Base-by-base conservation (phyloP, 2,113 vertebrate species). In the Ictalurus punctatus region DNA sequence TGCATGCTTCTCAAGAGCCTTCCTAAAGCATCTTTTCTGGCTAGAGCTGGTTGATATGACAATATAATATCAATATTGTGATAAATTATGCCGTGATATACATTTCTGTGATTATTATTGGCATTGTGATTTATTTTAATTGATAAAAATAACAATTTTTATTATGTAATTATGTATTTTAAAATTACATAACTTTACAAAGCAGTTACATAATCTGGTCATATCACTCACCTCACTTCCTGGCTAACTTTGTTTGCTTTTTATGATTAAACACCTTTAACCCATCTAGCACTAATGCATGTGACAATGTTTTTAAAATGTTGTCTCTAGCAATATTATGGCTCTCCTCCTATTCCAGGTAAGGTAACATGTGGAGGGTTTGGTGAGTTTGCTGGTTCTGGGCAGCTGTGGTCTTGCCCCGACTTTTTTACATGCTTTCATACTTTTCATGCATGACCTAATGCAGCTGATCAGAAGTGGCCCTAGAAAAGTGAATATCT, bases 381-480 rank as follows among this genome's bases (percentile, higher is more conserved):
- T 16, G 76, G 13, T 56, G 6, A 56, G 56, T 30, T 19, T 81
- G 25, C 16, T 56, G 27, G 13, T 27, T 80, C 8, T n/a, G 25
- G 12, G 12, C 3, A 16, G 25, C 65, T 76, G 5, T 25, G 8
- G 1, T 52, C 19, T 65, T 4, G 37, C 23, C 58, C 10, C 17
- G 27, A 81, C 16, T 56, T 30, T 56, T n/a, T 74, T 65, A 40
- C 25, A 59, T 67, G 69, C 40, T 65, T 27, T 48, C 30, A 34
- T 76, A 27, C 56, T 37, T 79, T 87, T 52, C 73, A 27, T 52
- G 74, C 21, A 12, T 73, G 82, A 65, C 71, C 61, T 84, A 54
- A 88, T 76, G 16, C 82, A 84, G n/a, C 59, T 89, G 74, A 78
- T 89, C 83, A 63, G 30, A 67, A 54, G 40, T 25, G n/a, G 56